These are phyloP conservation scores for Orthonychiurus folsomi DNA, from an alignment of 2,888 invertebrate genomes.

Conservation along the genomic window DNA sequence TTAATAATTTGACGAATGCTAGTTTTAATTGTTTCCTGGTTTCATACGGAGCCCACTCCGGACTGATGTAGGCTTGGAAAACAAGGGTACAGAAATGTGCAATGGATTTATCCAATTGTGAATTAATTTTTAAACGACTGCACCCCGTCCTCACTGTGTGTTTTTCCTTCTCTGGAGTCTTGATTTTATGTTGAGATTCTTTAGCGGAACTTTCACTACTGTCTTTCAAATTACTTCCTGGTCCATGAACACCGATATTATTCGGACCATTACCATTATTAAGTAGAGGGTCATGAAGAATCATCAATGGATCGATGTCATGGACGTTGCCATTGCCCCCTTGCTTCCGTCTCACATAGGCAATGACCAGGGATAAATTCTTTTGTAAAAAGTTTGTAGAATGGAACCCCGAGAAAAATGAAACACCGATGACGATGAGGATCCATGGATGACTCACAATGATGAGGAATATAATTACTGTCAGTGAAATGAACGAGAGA, in stretches of 20 bases:
- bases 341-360: background rate
- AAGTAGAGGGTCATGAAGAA: conserved; percentile 9
- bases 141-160: conserved; percentile 5
- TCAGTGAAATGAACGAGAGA: background rate
- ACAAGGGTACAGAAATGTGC: conserved; percentile 29
- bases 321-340: background rate
- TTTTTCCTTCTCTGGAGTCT: background rate
- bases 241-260: too few species aligned
- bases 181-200: background rate
- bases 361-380: conserved; percentile 9
- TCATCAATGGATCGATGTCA: conserved; percentile 11
- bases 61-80: conserved; percentile 32
- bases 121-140: conserved; percentile 28
- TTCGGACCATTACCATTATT: conserved; percentile 9
- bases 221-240: too few species aligned
- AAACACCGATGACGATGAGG: conserved; percentile 23
- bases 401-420: conserved; percentile 24
- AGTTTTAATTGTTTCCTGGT: conserved; percentile 30
- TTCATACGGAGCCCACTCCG: conserved; percentile 36
- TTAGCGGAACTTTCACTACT: conserved; percentile 8
- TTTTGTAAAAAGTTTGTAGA: conserved; percentile 22
- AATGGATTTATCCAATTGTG: conserved; percentile 30
- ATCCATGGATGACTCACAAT: conserved; percentile 33
- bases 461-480: conserved; percentile 15
- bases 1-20: conserved; percentile 28